Evolutionary conservation across 1,140 invertebrate genomes (phyloP).

Genomic region (Cherax quadricarinatus): DNA sequence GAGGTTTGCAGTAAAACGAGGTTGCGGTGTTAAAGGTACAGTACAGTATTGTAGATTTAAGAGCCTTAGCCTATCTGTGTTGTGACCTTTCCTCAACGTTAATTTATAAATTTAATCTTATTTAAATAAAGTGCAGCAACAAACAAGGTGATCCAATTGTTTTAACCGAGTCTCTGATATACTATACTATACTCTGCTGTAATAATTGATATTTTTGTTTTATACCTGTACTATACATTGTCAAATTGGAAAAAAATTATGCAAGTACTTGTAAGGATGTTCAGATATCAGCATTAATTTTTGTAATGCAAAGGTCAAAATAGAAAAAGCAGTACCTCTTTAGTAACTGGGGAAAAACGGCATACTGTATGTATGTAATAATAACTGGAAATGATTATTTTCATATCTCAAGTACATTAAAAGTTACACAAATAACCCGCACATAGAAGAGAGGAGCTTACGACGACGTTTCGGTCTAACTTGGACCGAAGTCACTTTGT

Average conservation of each 20-base stretch:
- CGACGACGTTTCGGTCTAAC: too few species aligned
- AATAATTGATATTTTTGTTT: not conserved
- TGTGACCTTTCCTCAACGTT: not conserved
- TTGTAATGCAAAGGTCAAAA: too few species aligned
- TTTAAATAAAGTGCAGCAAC: not conserved
- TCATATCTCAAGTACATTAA: too few species aligned
- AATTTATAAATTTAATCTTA: not conserved
- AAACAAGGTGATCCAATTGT: not conserved
- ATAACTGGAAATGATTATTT: too few species aligned
- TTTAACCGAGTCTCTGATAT: too few species aligned
- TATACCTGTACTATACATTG: not conserved
- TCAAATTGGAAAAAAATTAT: not conserved
- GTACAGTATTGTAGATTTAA: slow-evolving; percentile 4
- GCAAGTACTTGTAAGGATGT: not conserved
- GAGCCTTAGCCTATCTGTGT: slow-evolving; percentile 15
- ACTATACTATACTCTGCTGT: not conserved
- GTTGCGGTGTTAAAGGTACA: slow-evolving; percentile 42
- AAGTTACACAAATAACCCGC: too few species aligned
- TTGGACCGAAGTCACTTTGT: too few species aligned
- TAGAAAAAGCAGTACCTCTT: too few species aligned
- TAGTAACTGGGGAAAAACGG: too few species aligned
- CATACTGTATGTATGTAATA: too few species aligned
- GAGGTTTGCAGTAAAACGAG: slow-evolving; percentile 25
- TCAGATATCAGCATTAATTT: not conserved
- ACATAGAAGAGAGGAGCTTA: too few species aligned